phyloP scores from a whole-genome alignment of 2,113 vertebrate species.

The Turnix velox region DNA sequence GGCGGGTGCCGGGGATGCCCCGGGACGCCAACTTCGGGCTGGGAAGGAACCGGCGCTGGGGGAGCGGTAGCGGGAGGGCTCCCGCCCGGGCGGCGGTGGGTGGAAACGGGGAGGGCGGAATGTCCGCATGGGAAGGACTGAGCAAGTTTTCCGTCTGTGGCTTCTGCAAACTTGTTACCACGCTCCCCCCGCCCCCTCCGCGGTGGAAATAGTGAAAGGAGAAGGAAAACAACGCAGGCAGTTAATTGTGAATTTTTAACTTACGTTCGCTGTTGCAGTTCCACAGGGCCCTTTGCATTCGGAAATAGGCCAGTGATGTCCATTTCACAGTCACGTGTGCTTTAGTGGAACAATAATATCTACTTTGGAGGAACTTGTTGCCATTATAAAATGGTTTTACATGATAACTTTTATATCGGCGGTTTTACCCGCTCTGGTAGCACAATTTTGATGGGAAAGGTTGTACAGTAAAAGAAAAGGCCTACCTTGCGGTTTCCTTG shows the following conservation, averaged over 20 bases:
- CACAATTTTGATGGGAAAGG: not conserved
- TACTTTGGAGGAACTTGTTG: constrained; percentile 50
- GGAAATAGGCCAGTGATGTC: not conserved
- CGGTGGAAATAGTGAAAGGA: not conserved
- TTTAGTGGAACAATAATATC: not conserved
- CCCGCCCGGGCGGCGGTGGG: not conserved
- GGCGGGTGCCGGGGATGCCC: not conserved
- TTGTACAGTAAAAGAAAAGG: not conserved
- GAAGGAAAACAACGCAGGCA: not conserved
- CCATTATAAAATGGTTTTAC: not conserved
- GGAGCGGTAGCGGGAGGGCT: not conserved
- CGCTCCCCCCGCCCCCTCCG: not conserved
- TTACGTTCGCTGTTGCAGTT: not conserved
- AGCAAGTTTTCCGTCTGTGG: constrained; percentile 28
- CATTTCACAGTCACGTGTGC: not conserved
- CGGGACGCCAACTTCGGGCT: not conserved
- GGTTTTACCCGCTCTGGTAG: not conserved
- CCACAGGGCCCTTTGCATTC: not conserved
- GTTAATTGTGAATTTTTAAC: constrained; percentile 6
- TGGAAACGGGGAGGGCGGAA: not conserved
- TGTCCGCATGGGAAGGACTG: not conserved
- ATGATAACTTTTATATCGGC: not conserved
- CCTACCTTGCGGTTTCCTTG: not conserved
- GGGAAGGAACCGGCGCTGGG: not conserved
- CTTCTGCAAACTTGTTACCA: not conserved